Base-by-base conservation (phyloP, 2,888 invertebrate species). In the Nomada flava region DNA sequence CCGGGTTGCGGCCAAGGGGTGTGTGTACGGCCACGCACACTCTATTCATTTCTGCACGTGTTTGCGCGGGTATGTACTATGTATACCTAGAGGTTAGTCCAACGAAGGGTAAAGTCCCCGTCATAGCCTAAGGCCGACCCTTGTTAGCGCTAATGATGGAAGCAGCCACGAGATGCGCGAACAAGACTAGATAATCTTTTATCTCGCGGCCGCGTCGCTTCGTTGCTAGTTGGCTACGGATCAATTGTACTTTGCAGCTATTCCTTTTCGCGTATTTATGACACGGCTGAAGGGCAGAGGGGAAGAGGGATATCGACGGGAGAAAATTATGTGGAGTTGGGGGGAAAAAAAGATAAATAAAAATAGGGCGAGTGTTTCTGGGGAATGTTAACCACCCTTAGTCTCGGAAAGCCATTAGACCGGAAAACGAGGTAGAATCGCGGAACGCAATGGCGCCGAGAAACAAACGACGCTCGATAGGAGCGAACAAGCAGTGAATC, bases 401-500 rank as follows among this genome's bases (percentile, higher is more conserved):
- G 85, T 62, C 82, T 79, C 81, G 87, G 85, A 26, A 90, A 90
- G 89, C 91, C 90, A 91, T 92, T 92, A 92, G 92, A 91, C 92
- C 92, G 92, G 90, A 90, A 92, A 92, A 92, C 92, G 91, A 91
- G 90, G 90, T 90, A 89, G 90, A 90, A 90, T 90, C 89, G 89
- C 85, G 84, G 87, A 88, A 87, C 83, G 90, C 91, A 90, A 92
- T 92, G 92, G 92, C 92, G 91, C 92, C 92, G 90, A 89, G 91
- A 92, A 92, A 93, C 91, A 93, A 93, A 93, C 92, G 93, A 91
- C 91, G 90, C 89, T 90, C 90, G 92, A 92, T 90, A 91, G 91
- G 88, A 92, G 90, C 90, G 92, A 91, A 92, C 92, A 92, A 92
- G 93, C 93, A 92, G 92, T 93, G 92, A 93, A 93, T 93, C 92